These are phyloP conservation scores for Apocheima hispidaria DNA, from an alignment of 2,888 invertebrate genomes.

Conservation along the genomic window DNA sequence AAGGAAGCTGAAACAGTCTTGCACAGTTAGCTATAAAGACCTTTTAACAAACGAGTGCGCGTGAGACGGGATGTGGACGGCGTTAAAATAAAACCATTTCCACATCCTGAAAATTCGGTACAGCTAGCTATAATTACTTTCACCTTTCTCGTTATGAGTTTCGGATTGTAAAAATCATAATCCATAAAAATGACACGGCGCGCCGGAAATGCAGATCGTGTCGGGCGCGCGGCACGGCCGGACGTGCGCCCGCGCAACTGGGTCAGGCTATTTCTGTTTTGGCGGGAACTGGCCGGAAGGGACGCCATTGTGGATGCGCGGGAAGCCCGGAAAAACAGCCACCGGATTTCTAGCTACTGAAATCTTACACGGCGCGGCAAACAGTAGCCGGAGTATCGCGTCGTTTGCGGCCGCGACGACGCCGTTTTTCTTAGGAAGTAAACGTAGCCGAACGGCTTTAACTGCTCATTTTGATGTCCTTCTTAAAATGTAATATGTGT, in stretches of 20 bases:
- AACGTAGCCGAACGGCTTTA: slow-evolving; percentile 62
- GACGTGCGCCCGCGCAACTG: slow-evolving; percentile 79
- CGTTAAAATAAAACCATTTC: slow-evolving; percentile 42
- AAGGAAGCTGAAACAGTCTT: slow-evolving; percentile 38
- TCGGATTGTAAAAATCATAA: slow-evolving; percentile 72
- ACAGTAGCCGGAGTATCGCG: slow-evolving; percentile 67
- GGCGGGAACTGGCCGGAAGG: slow-evolving; percentile 86
- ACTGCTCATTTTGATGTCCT: slow-evolving; percentile 62
- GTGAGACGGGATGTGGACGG: slow-evolving; percentile 44
- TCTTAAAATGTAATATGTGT: slow-evolving; percentile 60
- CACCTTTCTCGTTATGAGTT: slow-evolving; percentile 56
- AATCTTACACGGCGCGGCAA: slow-evolving; percentile 71
- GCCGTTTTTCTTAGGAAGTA: slow-evolving; percentile 70
- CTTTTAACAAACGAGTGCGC: slow-evolving; percentile 31
- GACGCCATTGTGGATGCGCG: slow-evolving; percentile 83
- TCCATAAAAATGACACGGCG: slow-evolving; percentile 79
- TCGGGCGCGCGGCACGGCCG: slow-evolving; percentile 70
- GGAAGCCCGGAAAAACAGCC: slow-evolving; percentile 83
- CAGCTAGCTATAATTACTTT: slow-evolving; percentile 55
- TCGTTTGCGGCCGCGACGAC: slow-evolving; percentile 56
- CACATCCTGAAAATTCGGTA: slow-evolving; percentile 45
- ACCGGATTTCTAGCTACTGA: slow-evolving; percentile 83
- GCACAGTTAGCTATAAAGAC: slow-evolving; percentile 36
- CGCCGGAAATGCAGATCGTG: slow-evolving; percentile 83
- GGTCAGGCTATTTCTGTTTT: slow-evolving; percentile 86